Evolutionary conservation across 2,797 vertebrate species (phyloP).

Genomic region (Hypotaenidia philippensis): DNA sequence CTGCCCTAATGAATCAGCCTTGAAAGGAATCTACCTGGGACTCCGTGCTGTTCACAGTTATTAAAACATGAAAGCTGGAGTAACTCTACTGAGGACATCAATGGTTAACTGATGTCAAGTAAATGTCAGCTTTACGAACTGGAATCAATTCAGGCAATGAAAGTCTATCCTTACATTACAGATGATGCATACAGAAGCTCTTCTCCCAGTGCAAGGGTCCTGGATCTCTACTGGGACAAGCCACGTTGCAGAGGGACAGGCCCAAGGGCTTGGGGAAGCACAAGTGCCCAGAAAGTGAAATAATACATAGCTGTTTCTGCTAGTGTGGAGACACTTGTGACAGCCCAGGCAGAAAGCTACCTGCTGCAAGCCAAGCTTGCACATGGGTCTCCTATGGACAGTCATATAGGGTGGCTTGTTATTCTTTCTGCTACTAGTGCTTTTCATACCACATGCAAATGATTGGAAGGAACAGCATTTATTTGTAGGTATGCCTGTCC

Average conservation of each 20-base stretch:
- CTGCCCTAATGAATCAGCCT: conserved; percentile 21
- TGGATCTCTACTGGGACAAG: not conserved
- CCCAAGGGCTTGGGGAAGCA: not conserved
- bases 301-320: not conserved
- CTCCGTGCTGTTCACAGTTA: not conserved
- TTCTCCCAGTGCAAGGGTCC: not conserved
- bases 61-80: conserved; percentile 27
- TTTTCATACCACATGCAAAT: not conserved
- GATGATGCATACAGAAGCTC: not conserved
- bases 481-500: not conserved
- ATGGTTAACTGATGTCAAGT: not conserved
- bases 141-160: not conserved
- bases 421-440: not conserved
- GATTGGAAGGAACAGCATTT: not conserved
- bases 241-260: not conserved
- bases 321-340: not conserved
- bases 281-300: fast-evolving
- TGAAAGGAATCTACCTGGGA: not conserved
- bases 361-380: not conserved
- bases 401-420: not conserved
- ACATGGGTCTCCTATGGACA: not conserved
- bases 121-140: conserved; percentile 2
- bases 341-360: not conserved
- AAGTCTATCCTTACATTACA: not conserved
- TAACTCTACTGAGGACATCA: not conserved